phyloP scores from a whole-genome alignment of 2,113 vertebrate genomes.

The Myrmecophaga tridactyla region DNA sequence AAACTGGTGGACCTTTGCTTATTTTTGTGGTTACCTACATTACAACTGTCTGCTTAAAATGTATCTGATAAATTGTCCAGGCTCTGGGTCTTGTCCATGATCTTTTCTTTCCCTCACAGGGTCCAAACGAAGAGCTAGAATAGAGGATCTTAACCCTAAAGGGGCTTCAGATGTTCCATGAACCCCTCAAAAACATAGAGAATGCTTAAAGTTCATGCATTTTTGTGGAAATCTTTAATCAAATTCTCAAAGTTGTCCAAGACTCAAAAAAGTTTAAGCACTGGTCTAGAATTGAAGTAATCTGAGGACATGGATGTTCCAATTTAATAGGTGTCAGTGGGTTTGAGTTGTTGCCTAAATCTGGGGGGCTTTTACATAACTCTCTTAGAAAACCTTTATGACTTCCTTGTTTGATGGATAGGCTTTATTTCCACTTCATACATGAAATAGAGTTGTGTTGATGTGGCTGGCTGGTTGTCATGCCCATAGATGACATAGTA shows the following conservation, averaged over 20 bases:
- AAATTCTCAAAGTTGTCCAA: constrained; percentile 12
- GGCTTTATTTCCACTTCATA: neutral
- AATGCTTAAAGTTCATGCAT: neutral
- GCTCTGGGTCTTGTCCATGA: neutral
- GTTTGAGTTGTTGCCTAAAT: neutral
- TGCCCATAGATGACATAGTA: neutral
- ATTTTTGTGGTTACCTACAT: neutral
- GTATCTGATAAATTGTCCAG: neutral
- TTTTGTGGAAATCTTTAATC: constrained; percentile 33
- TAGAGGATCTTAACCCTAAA: neutral
- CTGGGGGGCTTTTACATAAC: neutral
- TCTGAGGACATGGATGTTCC: neutral
- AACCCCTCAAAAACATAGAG: neutral
- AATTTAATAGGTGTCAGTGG: neutral
- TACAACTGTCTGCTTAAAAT: neutral
- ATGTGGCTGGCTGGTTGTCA: neutral
- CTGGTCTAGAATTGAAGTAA: neutral
- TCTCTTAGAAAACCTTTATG: neutral
- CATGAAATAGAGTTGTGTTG: neutral
- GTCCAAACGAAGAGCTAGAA: neutral
- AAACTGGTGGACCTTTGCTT: neutral
- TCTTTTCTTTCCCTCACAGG: neutral
- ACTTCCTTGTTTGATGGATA: neutral
- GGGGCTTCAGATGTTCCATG: neutral
- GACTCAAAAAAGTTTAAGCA: neutral